Evolutionary conservation across 1,140 invertebrate genomes (phyloP).

Genomic region (Achroia grisella): DNA sequence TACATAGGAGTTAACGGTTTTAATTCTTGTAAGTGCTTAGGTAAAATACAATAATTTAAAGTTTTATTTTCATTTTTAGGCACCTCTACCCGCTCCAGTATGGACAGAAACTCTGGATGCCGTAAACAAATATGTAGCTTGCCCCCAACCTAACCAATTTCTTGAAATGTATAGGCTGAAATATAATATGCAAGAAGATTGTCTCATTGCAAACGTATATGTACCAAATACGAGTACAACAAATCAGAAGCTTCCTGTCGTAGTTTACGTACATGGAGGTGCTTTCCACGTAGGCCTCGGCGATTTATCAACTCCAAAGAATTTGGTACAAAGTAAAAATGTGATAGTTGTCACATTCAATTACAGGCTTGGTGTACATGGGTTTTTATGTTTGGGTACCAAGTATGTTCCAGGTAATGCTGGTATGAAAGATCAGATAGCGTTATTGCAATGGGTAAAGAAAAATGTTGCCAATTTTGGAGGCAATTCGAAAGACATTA

Average conservation of each 20-base stretch:
- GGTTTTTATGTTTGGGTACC: conserved; percentile 29
- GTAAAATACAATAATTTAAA: no score
- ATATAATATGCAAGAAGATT: conserved; percentile 10
- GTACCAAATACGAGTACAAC: conserved; percentile 6
- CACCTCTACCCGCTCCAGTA: conserved; percentile 11
- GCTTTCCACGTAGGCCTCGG: conserved; percentile 7
- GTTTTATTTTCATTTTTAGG: conserved; percentile 6
- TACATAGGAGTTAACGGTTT: no score
- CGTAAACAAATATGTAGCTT: conserved; percentile 9
- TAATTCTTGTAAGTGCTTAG: no score
- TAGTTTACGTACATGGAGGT: conserved; percentile 15
- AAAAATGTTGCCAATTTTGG: conserved; percentile 41
- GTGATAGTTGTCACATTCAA: conserved; percentile 24
- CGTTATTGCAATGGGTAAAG: conserved; percentile 35
- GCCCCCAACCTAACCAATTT: conserved; percentile 10
- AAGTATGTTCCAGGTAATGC: conserved; percentile 35
- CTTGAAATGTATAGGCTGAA: not conserved
- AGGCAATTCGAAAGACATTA: conserved; percentile 39
- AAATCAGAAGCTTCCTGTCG: conserved; percentile 13
- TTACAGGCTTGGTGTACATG: conserved; percentile 13
- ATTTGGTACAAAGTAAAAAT: conserved; percentile 9
- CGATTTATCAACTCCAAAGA: not conserved
- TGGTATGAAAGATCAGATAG: conserved; percentile 43
- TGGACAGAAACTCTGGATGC: conserved; percentile 14
- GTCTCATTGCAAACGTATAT: conserved; percentile 11